Evolutionary conservation across 2,888 invertebrate species (phyloP).

Genomic region (Argyresthia goedartella): DNA sequence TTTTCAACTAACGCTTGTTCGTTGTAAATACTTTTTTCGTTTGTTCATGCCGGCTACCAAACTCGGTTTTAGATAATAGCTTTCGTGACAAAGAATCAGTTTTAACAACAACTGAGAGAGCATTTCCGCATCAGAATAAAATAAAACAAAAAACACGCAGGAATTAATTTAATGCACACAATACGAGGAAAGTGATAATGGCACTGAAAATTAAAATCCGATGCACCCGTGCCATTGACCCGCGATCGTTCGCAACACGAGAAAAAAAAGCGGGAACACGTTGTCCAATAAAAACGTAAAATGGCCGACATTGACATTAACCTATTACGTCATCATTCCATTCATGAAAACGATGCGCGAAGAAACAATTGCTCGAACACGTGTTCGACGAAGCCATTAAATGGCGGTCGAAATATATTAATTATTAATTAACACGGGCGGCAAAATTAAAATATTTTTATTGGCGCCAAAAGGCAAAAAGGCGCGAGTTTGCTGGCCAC

Average conservation of each 20-base stretch:
- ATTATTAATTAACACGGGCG: slow-evolving; percentile 64
- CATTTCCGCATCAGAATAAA: slow-evolving; percentile 4
- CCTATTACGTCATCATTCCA: slow-evolving; percentile 69
- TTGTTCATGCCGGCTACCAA: slow-evolving; percentile 14
- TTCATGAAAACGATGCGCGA: slow-evolving; percentile 63
- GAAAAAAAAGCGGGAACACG: slow-evolving; percentile 58
- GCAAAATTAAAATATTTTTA: slow-evolving; percentile 68
- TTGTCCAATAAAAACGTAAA: slow-evolving; percentile 66
- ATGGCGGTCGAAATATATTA: slow-evolving; percentile 65
- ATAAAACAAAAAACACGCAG: slow-evolving; percentile 1
- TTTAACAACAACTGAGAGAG: slow-evolving; percentile 10
- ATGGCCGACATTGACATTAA: slow-evolving; percentile 65
- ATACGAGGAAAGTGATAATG: slow-evolving; percentile 62
- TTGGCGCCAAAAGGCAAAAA: slow-evolving; percentile 64
- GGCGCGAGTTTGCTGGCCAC: slow-evolving; percentile 61
- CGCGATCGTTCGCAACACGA: slow-evolving; percentile 40
- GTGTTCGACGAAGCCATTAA: slow-evolving; percentile 63
- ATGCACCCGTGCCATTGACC: slow-evolving; percentile 64
- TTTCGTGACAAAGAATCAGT: slow-evolving; percentile 3
- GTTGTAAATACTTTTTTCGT: slow-evolving; percentile 17
- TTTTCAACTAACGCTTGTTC: neutral
- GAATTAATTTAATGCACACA: slow-evolving; percentile 25
- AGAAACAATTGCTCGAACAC: slow-evolving; percentile 63
- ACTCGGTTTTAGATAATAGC: slow-evolving; percentile 5
- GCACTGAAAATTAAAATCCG: slow-evolving; percentile 67